Evolutionary conservation across 2,888 invertebrate species (phyloP).

Genomic region (Polyommatus iphigenia): DNA sequence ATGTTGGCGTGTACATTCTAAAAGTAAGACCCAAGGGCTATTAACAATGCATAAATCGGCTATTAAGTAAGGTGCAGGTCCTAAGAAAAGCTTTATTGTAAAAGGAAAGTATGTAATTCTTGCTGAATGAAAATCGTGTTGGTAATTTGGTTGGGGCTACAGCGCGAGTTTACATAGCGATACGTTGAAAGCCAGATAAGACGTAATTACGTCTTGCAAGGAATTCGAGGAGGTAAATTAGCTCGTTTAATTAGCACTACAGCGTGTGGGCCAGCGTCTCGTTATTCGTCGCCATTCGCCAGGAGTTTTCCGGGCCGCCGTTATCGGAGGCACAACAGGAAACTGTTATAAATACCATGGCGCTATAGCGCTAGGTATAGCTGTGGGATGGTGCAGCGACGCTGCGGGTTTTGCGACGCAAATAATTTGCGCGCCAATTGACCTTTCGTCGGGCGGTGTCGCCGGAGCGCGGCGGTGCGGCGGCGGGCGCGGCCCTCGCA

Average conservation of each 20-base stretch:
- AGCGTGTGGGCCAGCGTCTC: background rate
- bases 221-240: constrained; percentile 13
- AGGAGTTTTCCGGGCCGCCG: constrained; percentile 40
- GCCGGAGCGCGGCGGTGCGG: constrained; percentile 57
- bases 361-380: constrained; percentile 45
- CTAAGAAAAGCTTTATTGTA: background rate
- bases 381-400: constrained; percentile 58
- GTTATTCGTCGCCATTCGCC: constrained; percentile 2
- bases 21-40: constrained; percentile 60
- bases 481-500: constrained; percentile 65
- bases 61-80: background rate
- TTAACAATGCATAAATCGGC: background rate
- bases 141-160: background rate
- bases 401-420: constrained; percentile 76
- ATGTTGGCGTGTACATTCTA: constrained; percentile 64
- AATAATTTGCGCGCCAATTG: constrained; percentile 81
- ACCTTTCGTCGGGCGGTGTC: constrained; percentile 76
- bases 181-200: background rate
- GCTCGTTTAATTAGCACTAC: background rate
- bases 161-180: constrained; percentile 3
- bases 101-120: background rate
- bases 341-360: constrained; percentile 40
- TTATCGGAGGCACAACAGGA: constrained; percentile 37
- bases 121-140: background rate
- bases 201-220: background rate